Evolutionary conservation across 2,113 vertebrate species (phyloP), one percentile per base, ranked within the genome.

Genomic region (Blennius ocellaris): DNA sequence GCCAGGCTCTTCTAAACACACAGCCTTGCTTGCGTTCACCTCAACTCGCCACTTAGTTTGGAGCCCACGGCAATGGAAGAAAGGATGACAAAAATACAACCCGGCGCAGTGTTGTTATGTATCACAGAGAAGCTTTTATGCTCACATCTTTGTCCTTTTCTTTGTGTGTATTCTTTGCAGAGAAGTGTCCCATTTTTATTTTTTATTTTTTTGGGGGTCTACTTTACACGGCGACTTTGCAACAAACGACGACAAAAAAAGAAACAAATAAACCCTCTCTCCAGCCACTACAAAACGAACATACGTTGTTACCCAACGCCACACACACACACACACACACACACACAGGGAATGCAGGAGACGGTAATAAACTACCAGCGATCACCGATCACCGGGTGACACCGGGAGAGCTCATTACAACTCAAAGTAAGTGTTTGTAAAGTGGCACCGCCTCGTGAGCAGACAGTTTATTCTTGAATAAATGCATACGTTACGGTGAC

Each of bases 391-490:
- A 37, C 17, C 11, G 11, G 17, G 36, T 9, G 43, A 74, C 69
- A 69, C 63, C 69, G n/a, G 39, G 72, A 64, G 57, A 78, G 63
- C 51, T 85, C 67, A 67, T 78, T 66, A 72, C 70, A 69, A 15
- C 76, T n/a, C n/a, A n/a, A n/a, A n/a, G n/a, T n/a, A 67, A 60
- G 59, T 80, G 69, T 72, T 68, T 76, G 59, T n/a, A 66, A 45
- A 74, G 56, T 40, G 68, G 61, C 30, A 0, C 44, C 60, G 61
- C 57, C 53, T 85, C 43, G 47, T 51, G 73, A 69, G 71, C 17
- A 64, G 69, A 62, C 37, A 73, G 43, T 70, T 81, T 60, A 84
- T 73, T 73, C 76, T 78, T 82, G 63, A 89, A 68, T 74, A 78
- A 60, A 82, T 78, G 64, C 70, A 73, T 76, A 49, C 38, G 59